A percentile compares a stretch with the other conserved stretches of the same genome.
Conservation (phyloP, 2,113 vertebrate genomes). For the Lonchura striata region DNA sequence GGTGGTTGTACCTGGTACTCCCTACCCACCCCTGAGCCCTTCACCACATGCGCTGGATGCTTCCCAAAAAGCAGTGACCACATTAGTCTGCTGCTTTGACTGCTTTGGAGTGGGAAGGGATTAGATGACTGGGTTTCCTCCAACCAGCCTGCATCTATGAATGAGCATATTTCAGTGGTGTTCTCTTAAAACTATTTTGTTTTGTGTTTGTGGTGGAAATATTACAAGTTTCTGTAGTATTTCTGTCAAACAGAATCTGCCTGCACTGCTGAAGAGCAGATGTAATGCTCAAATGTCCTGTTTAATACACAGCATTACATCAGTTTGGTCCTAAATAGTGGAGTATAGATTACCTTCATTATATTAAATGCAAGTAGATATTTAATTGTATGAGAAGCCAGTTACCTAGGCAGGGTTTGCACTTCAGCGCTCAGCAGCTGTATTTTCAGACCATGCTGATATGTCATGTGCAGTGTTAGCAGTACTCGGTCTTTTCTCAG, state of each 20-base stretch:
- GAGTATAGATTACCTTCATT: neutral
- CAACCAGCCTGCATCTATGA: neutral
- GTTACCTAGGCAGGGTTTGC: neutral
- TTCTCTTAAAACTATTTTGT: neutral
- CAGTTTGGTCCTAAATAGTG: neutral
- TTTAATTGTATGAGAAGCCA: neutral
- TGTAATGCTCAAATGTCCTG: neutral
- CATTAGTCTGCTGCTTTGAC: neutral
- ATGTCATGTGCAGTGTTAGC: neutral
- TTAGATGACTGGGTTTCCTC: neutral
- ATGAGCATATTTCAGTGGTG: neutral
- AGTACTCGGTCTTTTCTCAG: neutral
- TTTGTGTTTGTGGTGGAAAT: neutral
- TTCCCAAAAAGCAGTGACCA: neutral
- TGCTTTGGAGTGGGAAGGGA: neutral
- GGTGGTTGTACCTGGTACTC: slow-evolving; percentile 40
- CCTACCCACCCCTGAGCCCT: neutral
- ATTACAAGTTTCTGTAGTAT: neutral
- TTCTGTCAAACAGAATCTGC: neutral
- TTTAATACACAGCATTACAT: neutral
- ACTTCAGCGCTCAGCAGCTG: neutral
- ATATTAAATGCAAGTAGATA: neutral
- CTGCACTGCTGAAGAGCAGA: neutral
- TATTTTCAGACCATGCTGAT: neutral
- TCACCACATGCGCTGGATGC: neutral